These are phyloP conservation scores for Plagodis dolabraria DNA, from an alignment of 2,888 invertebrate genomes.

Conservation along the genomic window DNA sequence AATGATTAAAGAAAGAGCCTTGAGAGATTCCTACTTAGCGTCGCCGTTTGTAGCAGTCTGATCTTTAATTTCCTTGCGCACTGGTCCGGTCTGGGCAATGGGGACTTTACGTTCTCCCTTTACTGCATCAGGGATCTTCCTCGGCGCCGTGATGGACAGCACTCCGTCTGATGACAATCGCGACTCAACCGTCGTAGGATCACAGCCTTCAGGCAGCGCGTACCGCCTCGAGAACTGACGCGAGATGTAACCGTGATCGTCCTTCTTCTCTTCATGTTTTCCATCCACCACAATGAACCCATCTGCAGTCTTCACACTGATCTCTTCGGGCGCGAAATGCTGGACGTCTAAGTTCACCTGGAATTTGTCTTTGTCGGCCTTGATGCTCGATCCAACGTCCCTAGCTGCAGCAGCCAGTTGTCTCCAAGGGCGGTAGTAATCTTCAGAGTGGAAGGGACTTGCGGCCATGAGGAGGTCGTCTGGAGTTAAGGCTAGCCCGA, in stretches of 20 bases:
- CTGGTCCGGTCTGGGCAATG: slow-evolving; percentile 86
- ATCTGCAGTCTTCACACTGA: slow-evolving; percentile 90
- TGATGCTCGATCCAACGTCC: slow-evolving; percentile 83
- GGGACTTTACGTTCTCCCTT: slow-evolving; percentile 82
- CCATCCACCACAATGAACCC: slow-evolving; percentile 89
- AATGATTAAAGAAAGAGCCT: no score
- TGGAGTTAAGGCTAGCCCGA: slow-evolving; percentile 77
- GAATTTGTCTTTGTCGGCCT: slow-evolving; percentile 75
- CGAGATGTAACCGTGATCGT: slow-evolving; percentile 90
- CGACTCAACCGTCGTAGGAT: slow-evolving; percentile 88
- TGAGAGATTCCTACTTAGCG: neutral
- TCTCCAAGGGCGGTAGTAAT: slow-evolving; percentile 75
- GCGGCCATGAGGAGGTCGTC: slow-evolving; percentile 69
- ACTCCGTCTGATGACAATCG: slow-evolving; percentile 91
- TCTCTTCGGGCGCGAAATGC: slow-evolving; percentile 90
- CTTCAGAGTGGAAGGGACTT: slow-evolving; percentile 54
- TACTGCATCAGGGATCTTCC: slow-evolving; percentile 58
- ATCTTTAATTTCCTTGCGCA: slow-evolving; percentile 80
- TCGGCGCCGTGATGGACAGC: slow-evolving; percentile 88
- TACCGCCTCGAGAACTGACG: slow-evolving; percentile 91
- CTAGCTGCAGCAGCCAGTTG: slow-evolving; percentile 76
- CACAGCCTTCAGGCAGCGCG: slow-evolving; percentile 89
- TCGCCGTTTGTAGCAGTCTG: slow-evolving; percentile 60
- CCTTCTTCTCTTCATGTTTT: slow-evolving; percentile 91
- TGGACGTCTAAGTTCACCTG: slow-evolving; percentile 89